A percentile compares a stretch with the other conserved stretches of the same genome.
Evolutionary conservation across 1,140 invertebrate genomes (phyloP).

Genomic region (Phenacoccus solenopsis): DNA sequence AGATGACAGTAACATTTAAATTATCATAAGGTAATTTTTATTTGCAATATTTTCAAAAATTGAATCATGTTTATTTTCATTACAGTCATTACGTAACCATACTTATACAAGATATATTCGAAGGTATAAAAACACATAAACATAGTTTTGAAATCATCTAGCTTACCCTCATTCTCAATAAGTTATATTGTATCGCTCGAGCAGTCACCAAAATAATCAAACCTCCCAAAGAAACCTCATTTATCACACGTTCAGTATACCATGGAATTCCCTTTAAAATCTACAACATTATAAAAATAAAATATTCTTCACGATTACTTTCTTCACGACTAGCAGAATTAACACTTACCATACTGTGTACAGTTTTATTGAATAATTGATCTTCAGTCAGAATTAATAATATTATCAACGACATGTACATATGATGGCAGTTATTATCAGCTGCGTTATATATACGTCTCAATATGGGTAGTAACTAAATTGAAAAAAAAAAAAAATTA

Average conservation of each 20-base stretch:
- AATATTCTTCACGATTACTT: conserved; percentile 6
- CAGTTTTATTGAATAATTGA: conserved; percentile 82
- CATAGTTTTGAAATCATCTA: background rate
- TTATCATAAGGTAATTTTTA: background rate
- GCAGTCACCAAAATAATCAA: conserved; percentile 88
- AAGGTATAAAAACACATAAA: background rate
- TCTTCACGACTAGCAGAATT: conserved; percentile 1
- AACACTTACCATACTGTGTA: conserved; percentile 82
- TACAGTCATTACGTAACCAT: background rate
- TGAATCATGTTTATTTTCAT: too few species aligned
- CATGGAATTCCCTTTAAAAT: conserved; percentile 75
- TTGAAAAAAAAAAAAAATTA: conserved; percentile 28
- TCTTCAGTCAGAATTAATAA: conserved; percentile 94
- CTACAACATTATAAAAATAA: conserved; percentile 45
- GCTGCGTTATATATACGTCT: conserved; percentile 85
- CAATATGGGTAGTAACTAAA: conserved; percentile 82
- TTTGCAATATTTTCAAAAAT: too few species aligned
- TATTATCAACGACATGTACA: conserved; percentile 98
- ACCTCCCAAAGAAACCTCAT: conserved; percentile 90
- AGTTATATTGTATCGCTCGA: conserved; percentile 94
- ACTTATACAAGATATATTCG: background rate
- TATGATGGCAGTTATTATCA: conserved; percentile 88
- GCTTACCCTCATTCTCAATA: conserved; percentile 79
- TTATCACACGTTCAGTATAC: conserved; percentile 81
- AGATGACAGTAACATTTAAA: background rate